Conservation (phyloP, 2,888 invertebrate genomes). For the Dicranocentrus wangi region DNA sequence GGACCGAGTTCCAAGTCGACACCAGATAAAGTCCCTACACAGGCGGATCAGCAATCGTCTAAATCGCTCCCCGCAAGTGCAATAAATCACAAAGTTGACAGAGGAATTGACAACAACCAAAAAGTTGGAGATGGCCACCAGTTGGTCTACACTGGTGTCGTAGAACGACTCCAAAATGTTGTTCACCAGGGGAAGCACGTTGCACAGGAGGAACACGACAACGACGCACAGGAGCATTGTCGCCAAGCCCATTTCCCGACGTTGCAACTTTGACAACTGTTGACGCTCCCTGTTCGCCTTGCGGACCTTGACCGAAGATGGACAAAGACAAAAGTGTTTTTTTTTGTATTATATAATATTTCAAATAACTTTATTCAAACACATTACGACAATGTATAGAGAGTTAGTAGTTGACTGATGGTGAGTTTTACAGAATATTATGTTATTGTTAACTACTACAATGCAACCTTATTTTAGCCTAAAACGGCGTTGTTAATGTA, state of each 20-base stretch:
- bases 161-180: slow-evolving; percentile 90
- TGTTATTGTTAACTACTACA: no score
- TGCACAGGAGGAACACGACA: slow-evolving; percentile 94
- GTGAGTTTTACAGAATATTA: no score
- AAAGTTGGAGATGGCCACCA: slow-evolving; percentile 90
- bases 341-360: no score
- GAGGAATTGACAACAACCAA: slow-evolving; percentile 97
- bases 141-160: slow-evolving; percentile 80
- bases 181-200: slow-evolving; percentile 88
- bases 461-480: no score
- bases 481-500: no score
- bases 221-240: slow-evolving; percentile 96
- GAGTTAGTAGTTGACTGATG: no score
- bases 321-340: slow-evolving; percentile 16
- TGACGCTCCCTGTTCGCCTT: slow-evolving; percentile 92
- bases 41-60: slow-evolving; percentile 84
- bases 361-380: no score
- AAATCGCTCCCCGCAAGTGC: slow-evolving; percentile 97
- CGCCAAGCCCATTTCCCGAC: slow-evolving; percentile 93
- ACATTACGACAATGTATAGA: no score
- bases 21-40: slow-evolving; percentile 71
- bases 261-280: slow-evolving; percentile 89
- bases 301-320: slow-evolving; percentile 81
- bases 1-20: slow-evolving; percentile 66
- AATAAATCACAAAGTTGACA: slow-evolving; percentile 97